Evolutionary conservation across 2,797 vertebrate genomes (phyloP), one percentile per base, ranked within the genome.

Genomic region (Falco columbarius): DNA sequence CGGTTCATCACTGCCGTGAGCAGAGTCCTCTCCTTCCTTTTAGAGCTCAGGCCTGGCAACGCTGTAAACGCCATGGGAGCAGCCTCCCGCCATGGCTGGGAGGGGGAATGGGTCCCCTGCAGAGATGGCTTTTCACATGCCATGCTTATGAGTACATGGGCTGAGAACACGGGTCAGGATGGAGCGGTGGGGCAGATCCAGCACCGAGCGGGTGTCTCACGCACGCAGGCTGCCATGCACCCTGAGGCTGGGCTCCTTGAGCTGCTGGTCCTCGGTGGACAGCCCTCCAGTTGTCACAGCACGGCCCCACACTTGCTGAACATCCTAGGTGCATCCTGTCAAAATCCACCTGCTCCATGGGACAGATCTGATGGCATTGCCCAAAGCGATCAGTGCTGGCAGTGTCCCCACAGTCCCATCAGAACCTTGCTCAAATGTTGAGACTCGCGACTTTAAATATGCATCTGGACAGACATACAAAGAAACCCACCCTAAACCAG

Each of bases 351-450:
- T 87, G 77, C 67, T 63, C 54, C 1, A 1, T 54, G 34, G 47
- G 55, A 26, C 34, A 19, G 47, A 3, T 22, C n/a, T 26, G 5
- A 40, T 38, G 72, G 58, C 18, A 3, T 29, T 61, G 26, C 73
- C 20, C 17, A 2, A 19, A 26, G 52, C 2, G 0, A 15, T 8
- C 3, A 0, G 63, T 7, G 32, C 18, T 9, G 54, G 42, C 58
- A 15, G 14, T 2, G 12, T 58, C 86, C 36, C 46, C 2, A 9
- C 0, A 2, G 46, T 63, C 51, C 62, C 21, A 8, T 66, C 38
- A 8, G 49, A 56, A 12, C 46, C 62, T 10, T 13, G 19, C 32
- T 32, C 46, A 52, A n/a, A 10, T 19, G 12, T 13, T 6, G 32
- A 29, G 10, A 17, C 29, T 40, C 12, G 2, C 30, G 22, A 30